Conservation (phyloP, 2,888 invertebrate species). For the Laspeyria flexula region DNA sequence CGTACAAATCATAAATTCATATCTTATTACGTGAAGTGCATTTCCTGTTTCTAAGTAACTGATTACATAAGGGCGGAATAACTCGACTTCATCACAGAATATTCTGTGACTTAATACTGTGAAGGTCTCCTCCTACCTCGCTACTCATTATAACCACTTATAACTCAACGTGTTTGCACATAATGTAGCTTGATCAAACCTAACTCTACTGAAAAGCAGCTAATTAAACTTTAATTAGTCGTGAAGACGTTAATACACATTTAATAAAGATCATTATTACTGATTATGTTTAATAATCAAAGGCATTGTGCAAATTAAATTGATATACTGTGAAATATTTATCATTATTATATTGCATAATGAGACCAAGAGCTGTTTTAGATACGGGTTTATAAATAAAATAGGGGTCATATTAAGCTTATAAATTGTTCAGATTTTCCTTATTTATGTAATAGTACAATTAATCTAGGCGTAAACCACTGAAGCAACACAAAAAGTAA, state of each 20-base stretch:
- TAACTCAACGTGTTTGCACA: background rate
- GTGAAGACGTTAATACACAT: background rate
- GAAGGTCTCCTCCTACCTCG: slow-evolving; percentile 11
- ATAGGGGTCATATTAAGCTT: no score
- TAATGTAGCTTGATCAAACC: background rate
- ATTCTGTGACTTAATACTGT: no score
- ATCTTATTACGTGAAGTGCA: background rate
- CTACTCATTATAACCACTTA: background rate
- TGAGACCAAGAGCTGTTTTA: no score
- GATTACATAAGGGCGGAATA: background rate
- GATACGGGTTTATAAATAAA: no score
- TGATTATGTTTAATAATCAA: background rate
- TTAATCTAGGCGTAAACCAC: no score
- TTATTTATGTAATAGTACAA: background rate
- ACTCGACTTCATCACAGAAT: no score
- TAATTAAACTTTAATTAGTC: background rate
- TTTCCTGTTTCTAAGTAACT: background rate
- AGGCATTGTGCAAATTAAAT: no score
- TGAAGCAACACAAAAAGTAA: no score
- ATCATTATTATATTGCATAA: no score
- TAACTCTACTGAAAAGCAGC: background rate
- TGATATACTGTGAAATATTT: no score
- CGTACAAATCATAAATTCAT: background rate
- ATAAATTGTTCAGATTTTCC: background rate
- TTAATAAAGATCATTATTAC: background rate